Base-by-base conservation (phyloP, 2,113 vertebrate species). In the Lethenteron reissneri region DNA sequence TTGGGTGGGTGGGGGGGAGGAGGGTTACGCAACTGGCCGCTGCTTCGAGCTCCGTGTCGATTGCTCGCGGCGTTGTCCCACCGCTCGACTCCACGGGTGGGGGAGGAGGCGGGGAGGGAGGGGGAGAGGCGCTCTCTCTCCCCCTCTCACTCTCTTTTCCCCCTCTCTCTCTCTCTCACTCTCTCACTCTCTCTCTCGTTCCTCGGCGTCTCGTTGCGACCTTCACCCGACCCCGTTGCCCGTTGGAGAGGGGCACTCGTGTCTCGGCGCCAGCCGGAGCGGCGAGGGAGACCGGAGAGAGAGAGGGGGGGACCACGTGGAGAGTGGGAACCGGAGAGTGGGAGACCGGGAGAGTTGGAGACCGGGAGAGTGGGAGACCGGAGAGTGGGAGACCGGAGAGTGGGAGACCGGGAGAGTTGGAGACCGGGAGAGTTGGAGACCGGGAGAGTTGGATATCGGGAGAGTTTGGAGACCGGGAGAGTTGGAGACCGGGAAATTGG, bases 91-190 rank as follows among this genome's bases (percentile, higher is more conserved):
- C 41, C 41, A 41, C 4, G 41, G 41, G 41, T 41, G 41, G 41
- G 41, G 41, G 41, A 62, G 58, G 57, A 57, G 15, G 64, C 56
- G 74, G 58, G 25, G 62, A 21, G 3, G 56, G 56, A 15, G 57
- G 70, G 70, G 12, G n/a, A 17, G 72, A 56, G 57, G 56, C 25
- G n/a, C 41, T 71, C 70, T 56, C 15, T 14, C 57, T 57, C 58
- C 17, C n/a, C n/a, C n/a, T n/a, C n/a, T n/a, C n/a, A n/a, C n/a
- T n/a, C n/a, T n/a, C n/a, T n/a, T n/a, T n/a, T n/a, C n/a, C n/a
- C n/a, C n/a, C n/a, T n/a, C 74, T 74, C 74, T 68, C 73, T 77
- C 77, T 77, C 41, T 75, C 75, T 75, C 62, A 2, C 19, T 64
- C 64, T 59, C 68, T n/a, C 69, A 3, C 59, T 14, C 58, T 17